phyloP scores from a whole-genome alignment of 2,113 vertebrate species.

The Apus apus region DNA sequence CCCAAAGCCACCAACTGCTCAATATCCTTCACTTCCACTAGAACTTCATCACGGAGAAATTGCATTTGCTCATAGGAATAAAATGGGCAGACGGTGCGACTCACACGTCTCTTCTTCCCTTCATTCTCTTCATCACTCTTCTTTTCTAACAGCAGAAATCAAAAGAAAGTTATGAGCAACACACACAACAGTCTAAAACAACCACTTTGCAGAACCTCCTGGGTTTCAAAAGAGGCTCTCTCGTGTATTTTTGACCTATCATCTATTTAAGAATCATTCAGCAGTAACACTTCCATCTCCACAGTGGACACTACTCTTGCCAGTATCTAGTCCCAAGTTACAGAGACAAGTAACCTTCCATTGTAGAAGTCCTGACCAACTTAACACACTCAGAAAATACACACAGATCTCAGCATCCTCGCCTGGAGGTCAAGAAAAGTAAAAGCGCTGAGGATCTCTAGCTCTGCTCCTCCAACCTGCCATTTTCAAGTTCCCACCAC shows the following conservation, averaged over 20 bases:
- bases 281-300: not conserved
- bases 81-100: constrained; percentile 80
- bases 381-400: not conserved
- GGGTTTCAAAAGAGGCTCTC: not conserved
- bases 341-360: not conserved
- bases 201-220: not conserved
- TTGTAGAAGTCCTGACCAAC: not conserved
- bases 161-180: not conserved
- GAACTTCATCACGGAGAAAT: constrained; percentile 84
- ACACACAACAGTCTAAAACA: not conserved
- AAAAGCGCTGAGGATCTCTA: not conserved
- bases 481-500: not conserved
- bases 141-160: constrained; percentile 61
- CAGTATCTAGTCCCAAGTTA: not conserved
- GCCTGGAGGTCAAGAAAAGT: not conserved
- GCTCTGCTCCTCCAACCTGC: not conserved
- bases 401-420: not conserved
- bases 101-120: constrained; percentile 75
- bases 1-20: constrained; percentile 89
- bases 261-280: not conserved
- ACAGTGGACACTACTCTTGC: not conserved
- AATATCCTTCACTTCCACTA: constrained; percentile 87
- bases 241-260: not conserved
- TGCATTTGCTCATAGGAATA: constrained; percentile 83
- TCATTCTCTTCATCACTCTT: constrained; percentile 59